These are phyloP conservation scores for Notocelia uddmanniana DNA, from an alignment of 2,888 invertebrate species.

Conservation along the genomic window DNA sequence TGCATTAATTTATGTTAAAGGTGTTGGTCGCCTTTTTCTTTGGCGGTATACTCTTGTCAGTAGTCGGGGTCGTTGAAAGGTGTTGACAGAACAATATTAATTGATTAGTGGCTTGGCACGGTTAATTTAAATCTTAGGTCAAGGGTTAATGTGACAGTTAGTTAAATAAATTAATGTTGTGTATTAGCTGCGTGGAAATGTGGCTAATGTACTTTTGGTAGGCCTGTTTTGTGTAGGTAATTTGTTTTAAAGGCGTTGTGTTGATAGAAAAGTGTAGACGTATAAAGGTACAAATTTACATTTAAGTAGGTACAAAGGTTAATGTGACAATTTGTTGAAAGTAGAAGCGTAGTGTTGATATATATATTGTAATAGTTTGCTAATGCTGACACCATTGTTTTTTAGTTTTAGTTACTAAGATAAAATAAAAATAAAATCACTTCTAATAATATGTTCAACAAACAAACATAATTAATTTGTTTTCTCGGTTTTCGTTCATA, in stretches of 20 bases:
- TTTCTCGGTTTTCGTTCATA: background rate
- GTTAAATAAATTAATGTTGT: background rate
- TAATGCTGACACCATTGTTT: background rate
- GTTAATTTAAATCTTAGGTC: background rate
- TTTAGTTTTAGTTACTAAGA: too few relatives aligned
- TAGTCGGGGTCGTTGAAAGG: too few relatives aligned
- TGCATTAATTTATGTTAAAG: background rate
- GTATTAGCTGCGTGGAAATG: too few relatives aligned
- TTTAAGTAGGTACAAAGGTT: conserved; percentile 21
- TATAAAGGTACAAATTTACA: background rate
- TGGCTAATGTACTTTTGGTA: background rate
- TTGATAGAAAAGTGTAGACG: background rate
- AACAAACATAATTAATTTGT: background rate
- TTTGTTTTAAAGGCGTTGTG: background rate
- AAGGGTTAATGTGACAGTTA: too few relatives aligned
- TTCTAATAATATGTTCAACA: background rate
- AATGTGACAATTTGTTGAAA: conserved; percentile 4
- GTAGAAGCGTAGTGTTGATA: background rate
- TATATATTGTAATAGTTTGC: background rate
- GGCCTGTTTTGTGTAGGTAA: background rate
- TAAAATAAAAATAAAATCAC: background rate
- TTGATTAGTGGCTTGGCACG: too few relatives aligned
- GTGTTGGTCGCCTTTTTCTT: too few relatives aligned
- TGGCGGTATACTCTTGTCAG: too few relatives aligned
- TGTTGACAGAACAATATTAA: too few relatives aligned